Evolutionary conservation across 2,888 invertebrate species (phyloP).

Genomic region (Andrena hattorfiana): DNA sequence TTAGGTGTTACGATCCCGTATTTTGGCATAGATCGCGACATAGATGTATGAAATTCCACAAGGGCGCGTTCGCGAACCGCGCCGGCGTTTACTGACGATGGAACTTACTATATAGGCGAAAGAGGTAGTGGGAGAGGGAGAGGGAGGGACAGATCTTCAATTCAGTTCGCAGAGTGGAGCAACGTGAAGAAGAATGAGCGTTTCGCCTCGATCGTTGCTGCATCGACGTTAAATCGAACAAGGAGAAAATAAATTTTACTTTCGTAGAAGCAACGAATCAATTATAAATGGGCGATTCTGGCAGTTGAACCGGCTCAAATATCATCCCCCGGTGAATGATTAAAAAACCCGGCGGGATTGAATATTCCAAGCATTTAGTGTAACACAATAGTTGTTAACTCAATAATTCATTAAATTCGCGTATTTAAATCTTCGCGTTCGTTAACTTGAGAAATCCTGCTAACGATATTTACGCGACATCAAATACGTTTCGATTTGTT

Average conservation of each 20-base stretch:
- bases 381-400: conserved; percentile 47
- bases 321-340: conserved; percentile 57
- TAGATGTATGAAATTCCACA: conserved; percentile 36
- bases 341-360: conserved; percentile 49
- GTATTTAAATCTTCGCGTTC: conserved; percentile 18
- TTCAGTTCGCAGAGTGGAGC: conserved; percentile 74
- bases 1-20: conserved; percentile 12
- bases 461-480: conserved; percentile 4
- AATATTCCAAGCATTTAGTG: conserved; percentile 26
- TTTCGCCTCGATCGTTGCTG: conserved; percentile 67
- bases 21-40: conserved; percentile 2
- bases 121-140: conserved; percentile 25
- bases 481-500: conserved; percentile 20
- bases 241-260: conserved; percentile 35
- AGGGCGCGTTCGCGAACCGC: conserved; percentile 56
- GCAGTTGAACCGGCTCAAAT: conserved; percentile 38
- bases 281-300: conserved; percentile 59
- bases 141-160: conserved; percentile 69
- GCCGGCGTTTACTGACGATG: conserved; percentile 54
- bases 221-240: conserved; percentile 55
- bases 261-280: conserved; percentile 45
- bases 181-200: conserved; percentile 74
- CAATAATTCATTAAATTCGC: conserved; percentile 41
- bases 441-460: conserved; percentile 4
- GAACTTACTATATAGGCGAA: conserved; percentile 29